Evolutionary conservation across 2,113 vertebrate species (phyloP).

Genomic region (Tenrec ecaudatus): DNA sequence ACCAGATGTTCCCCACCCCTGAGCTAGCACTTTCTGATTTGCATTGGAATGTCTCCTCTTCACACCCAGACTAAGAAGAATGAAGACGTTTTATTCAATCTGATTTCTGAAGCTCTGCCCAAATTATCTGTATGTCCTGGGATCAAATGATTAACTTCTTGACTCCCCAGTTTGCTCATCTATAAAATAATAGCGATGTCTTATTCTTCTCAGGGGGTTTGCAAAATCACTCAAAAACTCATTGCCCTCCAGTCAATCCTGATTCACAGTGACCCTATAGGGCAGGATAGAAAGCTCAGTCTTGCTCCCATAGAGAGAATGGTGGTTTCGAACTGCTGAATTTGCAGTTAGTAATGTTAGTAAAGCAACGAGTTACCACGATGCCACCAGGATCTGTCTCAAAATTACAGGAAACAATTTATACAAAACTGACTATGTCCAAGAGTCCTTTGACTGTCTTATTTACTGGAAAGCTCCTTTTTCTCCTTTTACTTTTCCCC

Average conservation of each 20-base stretch:
- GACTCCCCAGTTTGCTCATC: background rate
- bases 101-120: background rate
- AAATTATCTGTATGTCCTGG: rapidly evolving
- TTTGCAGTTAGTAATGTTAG: no score
- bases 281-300: no score
- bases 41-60: background rate
- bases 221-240: no score
- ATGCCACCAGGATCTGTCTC: no score
- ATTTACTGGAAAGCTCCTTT: background rate
- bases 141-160: rapidly evolving
- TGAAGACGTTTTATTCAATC: rapidly evolving
- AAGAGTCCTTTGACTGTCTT: rapidly evolving
- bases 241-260: no score
- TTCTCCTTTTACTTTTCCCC: background rate
- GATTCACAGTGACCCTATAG: no score
- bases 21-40: rapidly evolving
- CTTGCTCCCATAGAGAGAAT: no score
- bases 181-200: background rate
- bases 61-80: no score
- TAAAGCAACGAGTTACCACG: no score
- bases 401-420: background rate
- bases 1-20: background rate
- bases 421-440: rapidly evolving
- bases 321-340: no score
- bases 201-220: background rate